Evolutionary conservation across 2,888 invertebrate genomes (phyloP), one percentile per base, ranked within the genome.

Genomic region (Hypsopygia costalis): DNA sequence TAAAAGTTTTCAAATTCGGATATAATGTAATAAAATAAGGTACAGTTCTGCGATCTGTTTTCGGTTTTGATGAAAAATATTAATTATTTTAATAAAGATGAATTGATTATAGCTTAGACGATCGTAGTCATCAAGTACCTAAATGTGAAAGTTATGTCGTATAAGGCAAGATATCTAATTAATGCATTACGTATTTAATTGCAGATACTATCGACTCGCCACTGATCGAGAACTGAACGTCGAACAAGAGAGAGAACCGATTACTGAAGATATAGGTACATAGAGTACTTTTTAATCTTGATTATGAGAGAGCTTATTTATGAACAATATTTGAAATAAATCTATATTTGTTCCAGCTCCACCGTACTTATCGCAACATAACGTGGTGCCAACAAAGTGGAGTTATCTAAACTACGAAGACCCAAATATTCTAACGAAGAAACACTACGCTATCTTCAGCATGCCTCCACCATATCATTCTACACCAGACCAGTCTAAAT

Each of bases 351-450:
- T 31, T 83, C 36, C 91, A 91, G 95, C 96, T 40, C 96, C 96
- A 11, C 92, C 94, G 1, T 97, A 95, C 80, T 89, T 95, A 49
- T 92, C 94, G 4, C 94, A 94, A 68, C 97, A 97, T 76, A 93
- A 93, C 54, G 96, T 97, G 27, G 88, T 94, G 12, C 94, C 95
- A 7, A 91, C 94, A 30, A 91, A 92, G 57, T 97, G 97, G 97
- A 96, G 94, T 69, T 97, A 96, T 67, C 65, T 92, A 35, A 69
- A 86, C 50, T 74, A 58, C 52, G 81, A 83, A 11, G 81, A 85
- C 40, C 72, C 89, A 7, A 79, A 80, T 41, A 80, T 88, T 29
- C 75, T 90, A 31, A 78, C 89, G n/a, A 90, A 89, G 47, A 90
- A 90, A 43, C 91, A 92, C 55, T 91, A 82, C 56, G 91, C 92